A percentile compares a stretch with the other conserved stretches of the same genome.
phyloP scores from a whole-genome alignment of 2,797 vertebrate genomes.

The Emydoidea blandingii region DNA sequence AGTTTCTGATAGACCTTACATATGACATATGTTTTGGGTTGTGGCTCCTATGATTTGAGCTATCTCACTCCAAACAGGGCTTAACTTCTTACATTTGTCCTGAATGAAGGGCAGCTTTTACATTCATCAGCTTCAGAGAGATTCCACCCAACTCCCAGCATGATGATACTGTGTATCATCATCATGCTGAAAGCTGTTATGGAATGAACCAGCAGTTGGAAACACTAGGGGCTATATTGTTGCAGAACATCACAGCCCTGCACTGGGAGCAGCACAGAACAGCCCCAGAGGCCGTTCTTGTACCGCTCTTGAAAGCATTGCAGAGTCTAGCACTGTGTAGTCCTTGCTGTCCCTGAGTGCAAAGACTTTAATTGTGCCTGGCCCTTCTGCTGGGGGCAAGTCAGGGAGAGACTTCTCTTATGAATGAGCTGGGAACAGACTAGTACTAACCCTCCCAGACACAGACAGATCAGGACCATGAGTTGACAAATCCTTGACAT shows the following conservation, averaged over 20 bases:
- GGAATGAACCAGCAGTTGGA: background rate
- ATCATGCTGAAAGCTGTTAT: background rate
- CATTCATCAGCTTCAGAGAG: background rate
- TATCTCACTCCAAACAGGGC: background rate
- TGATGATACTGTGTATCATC: background rate
- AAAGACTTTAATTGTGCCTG: background rate
- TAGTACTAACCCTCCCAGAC: background rate
- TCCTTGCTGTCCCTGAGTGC: background rate
- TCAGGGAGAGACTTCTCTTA: background rate
- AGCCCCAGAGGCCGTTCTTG: background rate
- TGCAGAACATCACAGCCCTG: background rate
- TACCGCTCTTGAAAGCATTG: background rate
- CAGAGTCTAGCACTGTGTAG: background rate
- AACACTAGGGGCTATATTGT: background rate
- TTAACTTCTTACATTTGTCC: background rate
- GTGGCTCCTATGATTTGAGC: background rate
- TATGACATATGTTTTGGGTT: rapidly evolving
- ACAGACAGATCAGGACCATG: background rate
- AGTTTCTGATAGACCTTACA: background rate
- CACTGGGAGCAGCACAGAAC: background rate
- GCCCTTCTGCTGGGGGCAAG: background rate
- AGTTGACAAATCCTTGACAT: background rate
- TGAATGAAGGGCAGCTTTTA: background rate
- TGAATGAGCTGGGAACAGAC: background rate
- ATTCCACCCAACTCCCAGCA: background rate